Conservation (phyloP, 2,797 vertebrate species). For the Rhinophrynus dorsalis region DNA sequence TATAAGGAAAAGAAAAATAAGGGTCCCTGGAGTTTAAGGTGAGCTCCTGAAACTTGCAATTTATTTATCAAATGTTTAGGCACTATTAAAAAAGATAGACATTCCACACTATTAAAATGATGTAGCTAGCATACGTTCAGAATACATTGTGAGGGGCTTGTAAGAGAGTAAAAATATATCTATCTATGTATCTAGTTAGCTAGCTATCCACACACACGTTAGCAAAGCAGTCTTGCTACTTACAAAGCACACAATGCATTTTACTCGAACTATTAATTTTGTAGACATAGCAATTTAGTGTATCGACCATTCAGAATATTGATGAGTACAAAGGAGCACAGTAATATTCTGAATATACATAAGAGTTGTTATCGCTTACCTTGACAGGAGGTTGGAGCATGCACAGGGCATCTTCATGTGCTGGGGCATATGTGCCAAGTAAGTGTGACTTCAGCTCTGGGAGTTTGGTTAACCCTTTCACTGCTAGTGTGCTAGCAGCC, state of each 20-base stretch:
- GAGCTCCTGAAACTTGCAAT: conserved; percentile 29
- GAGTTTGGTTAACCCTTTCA: conserved; percentile 5
- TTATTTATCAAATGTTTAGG: too few species aligned
- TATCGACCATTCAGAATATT: too few species aligned
- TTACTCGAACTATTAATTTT: too few species aligned
- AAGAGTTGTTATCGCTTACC: conserved; percentile 11
- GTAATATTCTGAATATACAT: too few species aligned
- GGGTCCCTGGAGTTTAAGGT: conserved; percentile 58
- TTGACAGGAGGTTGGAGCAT: not conserved
- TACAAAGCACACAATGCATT: too few species aligned
- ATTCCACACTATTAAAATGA: not conserved
- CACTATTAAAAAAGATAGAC: not conserved
- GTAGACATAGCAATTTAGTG: too few species aligned
- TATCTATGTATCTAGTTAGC: too few species aligned
- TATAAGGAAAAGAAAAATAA: conserved; percentile 48
- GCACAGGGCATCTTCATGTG: not conserved
- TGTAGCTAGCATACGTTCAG: too few species aligned
- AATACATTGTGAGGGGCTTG: too few species aligned
- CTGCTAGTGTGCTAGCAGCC: not conserved
- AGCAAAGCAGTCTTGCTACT: too few species aligned
- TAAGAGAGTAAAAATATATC: conserved; percentile 48
- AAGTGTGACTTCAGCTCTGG: conserved; percentile 1
- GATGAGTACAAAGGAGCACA: too few species aligned
- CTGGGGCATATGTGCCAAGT: not conserved
- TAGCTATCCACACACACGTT: not conserved